Evolutionary conservation across 2,113 vertebrate species (phyloP), one percentile per base, ranked within the genome.

Genomic region (Zeus faber): DNA sequence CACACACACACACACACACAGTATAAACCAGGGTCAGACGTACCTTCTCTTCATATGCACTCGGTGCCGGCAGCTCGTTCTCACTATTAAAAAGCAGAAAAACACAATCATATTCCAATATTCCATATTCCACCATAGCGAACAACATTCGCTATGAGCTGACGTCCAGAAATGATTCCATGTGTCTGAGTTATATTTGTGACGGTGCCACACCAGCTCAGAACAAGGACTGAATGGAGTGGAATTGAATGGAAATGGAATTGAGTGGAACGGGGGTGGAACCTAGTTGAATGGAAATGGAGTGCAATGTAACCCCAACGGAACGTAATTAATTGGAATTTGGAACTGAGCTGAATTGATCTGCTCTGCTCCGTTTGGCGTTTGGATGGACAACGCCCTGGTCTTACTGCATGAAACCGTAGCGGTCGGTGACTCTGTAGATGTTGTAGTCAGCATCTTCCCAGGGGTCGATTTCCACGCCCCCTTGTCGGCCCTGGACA

Each of bases 41-140:
- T 77, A 95, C 94, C 93, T 94, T 95, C 54, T 94, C 93, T 62
- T 96, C 93, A 0, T 89, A 67, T 48, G 91, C 84, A 3, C 87
- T 93, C 16, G 84, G 88, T 22, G 74, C 89, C 0, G 93, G 92
- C 46, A 96, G 80, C 72, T 95, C 93, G 24, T 91, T 79, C 67
- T 94, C 91, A 4, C 94, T 96, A 83, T 4, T 50, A 41, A 20
- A 40, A 31, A 33, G n/a, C 62, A 9, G 46, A 39, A 4, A 46
- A 0, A 46, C 26, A 53, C 2, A 0, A 23, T 2, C 6, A 1
- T 21, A 8, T 5, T 1, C 5, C 2, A 14, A 9, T 47, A 10
- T 20, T 44, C 20, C 18, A 17, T 16, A 13, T 13, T 35, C 22
- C 33, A 48, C 10, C 37, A 2, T 5, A 20, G 6, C 9, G 37